Evolutionary conservation across 2,797 vertebrate species (phyloP), one percentile per base, ranked within the genome.

Genomic region (Thalassophryne amazonica): DNA sequence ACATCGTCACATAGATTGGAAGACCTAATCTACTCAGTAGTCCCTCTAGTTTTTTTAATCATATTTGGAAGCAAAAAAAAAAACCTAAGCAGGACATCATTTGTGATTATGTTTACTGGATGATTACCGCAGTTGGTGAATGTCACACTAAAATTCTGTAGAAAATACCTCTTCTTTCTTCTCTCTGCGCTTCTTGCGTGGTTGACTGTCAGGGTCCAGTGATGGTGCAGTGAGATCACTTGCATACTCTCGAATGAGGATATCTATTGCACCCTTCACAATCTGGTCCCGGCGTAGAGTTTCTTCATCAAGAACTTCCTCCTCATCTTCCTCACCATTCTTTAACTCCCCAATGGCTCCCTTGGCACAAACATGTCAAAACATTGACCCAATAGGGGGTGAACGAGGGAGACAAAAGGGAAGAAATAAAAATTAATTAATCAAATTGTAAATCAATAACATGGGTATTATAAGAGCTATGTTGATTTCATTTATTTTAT

Each of bases 101-200:
- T n/a, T n/a, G n/a, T n/a, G n/a, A n/a, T n/a, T n/a, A n/a, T n/a
- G n/a, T n/a, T n/a, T n/a, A n/a, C n/a, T n/a, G n/a, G n/a, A n/a
- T n/a, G n/a, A n/a, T n/a, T n/a, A n/a, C n/a, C n/a, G n/a, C n/a
- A n/a, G n/a, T n/a, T n/a, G n/a, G n/a, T n/a, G n/a, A n/a, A n/a
- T n/a, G n/a, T n/a, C n/a, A 19, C 0, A 11, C 13, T 4, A 17
- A 5, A n/a, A 16, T 25, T 2, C 1, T 10, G 21, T 14, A 19
- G 38, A 16, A 80, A 73, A 69, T 92, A 98, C 93, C 92, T 99
- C 97, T 78, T 99, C 97, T 82, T 98, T 99, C 89, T 97, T 97
- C 89, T 99, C 96, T 80, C 96, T 98, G 75, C 94, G 93, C 85
- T 98, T 99, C 86, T 98, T 98, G 84, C 96, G 94, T 34, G 94